These are phyloP conservation scores for Syritta pipiens DNA, from an alignment of 2,888 invertebrate species.

Conservation along the genomic window DNA sequence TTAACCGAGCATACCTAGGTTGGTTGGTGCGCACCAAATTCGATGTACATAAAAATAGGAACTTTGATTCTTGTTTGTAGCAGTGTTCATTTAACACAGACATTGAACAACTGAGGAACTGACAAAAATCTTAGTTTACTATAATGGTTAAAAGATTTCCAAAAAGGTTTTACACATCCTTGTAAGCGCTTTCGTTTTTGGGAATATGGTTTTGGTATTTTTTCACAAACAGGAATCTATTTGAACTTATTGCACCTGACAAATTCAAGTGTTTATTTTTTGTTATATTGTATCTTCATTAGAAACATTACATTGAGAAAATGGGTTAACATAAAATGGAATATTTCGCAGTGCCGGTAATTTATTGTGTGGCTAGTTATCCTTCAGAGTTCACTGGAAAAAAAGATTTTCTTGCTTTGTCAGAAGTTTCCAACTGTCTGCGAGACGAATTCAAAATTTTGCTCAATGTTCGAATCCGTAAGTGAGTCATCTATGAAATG, in stretches of 20 bases:
- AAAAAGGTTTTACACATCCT: too few relatives aligned
- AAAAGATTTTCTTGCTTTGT: conserved; percentile 75
- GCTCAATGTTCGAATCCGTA: conserved; percentile 81
- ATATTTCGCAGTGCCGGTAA: background rate
- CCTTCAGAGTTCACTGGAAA: conserved; percentile 75
- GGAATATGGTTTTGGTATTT: too few relatives aligned
- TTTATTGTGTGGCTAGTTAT: background rate
- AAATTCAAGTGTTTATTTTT: too few relatives aligned
- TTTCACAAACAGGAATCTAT: background rate
- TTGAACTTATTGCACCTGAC: background rate
- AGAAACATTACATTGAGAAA: background rate
- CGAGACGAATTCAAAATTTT: conserved; percentile 81
- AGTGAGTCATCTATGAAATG: conserved; percentile 84
- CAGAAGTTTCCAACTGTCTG: conserved; percentile 79
- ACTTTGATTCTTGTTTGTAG: too few relatives aligned
- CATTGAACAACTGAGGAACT: too few relatives aligned
- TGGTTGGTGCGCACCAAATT: too few relatives aligned
- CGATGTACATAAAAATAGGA: too few relatives aligned
- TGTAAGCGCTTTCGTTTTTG: too few relatives aligned
- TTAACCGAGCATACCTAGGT: too few relatives aligned
- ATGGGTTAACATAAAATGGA: background rate
- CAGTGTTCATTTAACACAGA: too few relatives aligned
- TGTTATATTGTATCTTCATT: conserved; percentile 10
- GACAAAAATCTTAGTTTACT: too few relatives aligned
- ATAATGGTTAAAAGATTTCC: too few relatives aligned